Conservation (phyloP, 2,113 vertebrate genomes). For the Epinephelus cyanopodus region DNA sequence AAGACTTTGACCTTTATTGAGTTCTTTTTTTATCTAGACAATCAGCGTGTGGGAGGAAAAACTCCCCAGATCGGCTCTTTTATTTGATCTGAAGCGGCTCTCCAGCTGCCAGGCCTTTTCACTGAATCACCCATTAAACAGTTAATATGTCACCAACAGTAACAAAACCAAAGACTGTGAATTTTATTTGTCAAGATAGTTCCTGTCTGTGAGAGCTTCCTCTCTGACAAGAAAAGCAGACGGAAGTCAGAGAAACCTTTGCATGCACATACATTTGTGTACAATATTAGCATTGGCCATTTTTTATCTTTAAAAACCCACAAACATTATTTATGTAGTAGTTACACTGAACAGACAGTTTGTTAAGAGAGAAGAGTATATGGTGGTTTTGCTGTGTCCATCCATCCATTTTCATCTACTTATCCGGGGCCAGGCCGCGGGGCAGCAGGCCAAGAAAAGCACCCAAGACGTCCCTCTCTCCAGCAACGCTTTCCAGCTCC, state of each 20-base stretch:
- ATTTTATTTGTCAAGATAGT: background rate
- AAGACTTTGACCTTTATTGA: constrained; percentile 35
- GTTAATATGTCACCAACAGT: background rate
- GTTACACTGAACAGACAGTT: no score
- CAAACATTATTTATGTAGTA: background rate
- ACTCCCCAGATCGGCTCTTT: background rate
- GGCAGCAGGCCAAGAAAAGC: no score
- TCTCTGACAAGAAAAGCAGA: background rate
- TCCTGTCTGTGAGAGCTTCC: background rate
- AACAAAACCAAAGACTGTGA: background rate
- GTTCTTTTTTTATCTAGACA: background rate
- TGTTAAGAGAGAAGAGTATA: no score
- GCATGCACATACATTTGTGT: background rate
- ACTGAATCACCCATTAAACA: background rate
- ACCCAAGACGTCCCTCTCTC: no score
- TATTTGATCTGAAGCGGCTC: background rate
- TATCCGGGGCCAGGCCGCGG: no score
- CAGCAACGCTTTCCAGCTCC: no score
- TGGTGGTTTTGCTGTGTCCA: no score
- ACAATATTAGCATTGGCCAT: background rate
- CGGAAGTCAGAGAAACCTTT: background rate
- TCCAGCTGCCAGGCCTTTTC: background rate
- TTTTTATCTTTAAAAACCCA: background rate
- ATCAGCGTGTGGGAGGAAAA: background rate
- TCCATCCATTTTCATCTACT: no score